Percentiles rank a stretch among this genome's conserved stretches.
Conservation (phyloP, 2,113 vertebrate species). For the Anolis carolinensis region DNA sequence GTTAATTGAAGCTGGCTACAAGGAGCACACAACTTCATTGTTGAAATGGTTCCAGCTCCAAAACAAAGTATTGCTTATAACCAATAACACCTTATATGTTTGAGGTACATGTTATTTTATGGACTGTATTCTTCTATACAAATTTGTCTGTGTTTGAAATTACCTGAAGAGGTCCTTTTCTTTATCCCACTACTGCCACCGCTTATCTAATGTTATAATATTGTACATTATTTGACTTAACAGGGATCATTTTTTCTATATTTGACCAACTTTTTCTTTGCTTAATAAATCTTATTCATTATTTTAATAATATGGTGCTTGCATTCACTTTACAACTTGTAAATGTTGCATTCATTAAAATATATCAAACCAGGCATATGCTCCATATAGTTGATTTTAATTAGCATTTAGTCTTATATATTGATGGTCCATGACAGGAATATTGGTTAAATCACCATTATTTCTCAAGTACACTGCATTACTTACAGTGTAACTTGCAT, state of each 20-base stretch:
- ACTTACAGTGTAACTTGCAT: slow-evolving; percentile 12
- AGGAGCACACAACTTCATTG: too few species aligned
- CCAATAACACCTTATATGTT: too few species aligned
- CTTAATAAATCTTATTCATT: not conserved
- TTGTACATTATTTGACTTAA: not conserved
- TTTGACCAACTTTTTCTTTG: not conserved
- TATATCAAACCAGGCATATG: not conserved
- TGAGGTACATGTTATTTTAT: too few species aligned
- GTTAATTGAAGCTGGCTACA: too few species aligned
- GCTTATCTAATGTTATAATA: too few species aligned
- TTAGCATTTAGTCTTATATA: slow-evolving; percentile 51
- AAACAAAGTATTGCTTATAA: too few species aligned
- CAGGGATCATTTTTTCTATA: not conserved
- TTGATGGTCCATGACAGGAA: slow-evolving; percentile 40
- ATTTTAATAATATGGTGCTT: slow-evolving; percentile 2
- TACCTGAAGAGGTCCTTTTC: too few species aligned
- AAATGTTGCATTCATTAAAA: slow-evolving; percentile 44
- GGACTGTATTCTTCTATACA: too few species aligned
- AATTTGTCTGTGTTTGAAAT: too few species aligned
- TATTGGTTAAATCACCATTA: slow-evolving; percentile 31
- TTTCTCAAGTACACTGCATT: not conserved
- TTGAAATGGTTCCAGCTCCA: too few species aligned
- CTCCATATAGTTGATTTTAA: slow-evolving; percentile 38
- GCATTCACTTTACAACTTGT: not conserved
- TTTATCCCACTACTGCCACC: too few species aligned